Base-by-base conservation (phyloP, 2,797 vertebrate species). In the Hyperoplus immaculatus region DNA sequence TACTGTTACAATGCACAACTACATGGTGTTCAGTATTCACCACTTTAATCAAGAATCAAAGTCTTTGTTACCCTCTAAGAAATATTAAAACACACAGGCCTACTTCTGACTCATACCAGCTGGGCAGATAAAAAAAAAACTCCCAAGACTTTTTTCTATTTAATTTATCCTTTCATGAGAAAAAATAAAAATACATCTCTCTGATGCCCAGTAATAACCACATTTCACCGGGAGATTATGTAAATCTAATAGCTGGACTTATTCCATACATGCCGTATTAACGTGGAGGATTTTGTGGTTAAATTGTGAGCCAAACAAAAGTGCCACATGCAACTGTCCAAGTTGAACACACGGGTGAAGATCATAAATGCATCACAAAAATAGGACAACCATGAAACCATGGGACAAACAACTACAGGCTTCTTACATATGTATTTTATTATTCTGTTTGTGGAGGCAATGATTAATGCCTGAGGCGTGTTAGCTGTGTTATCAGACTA, bases 201-300 rank as follows among this genome's bases (percentile, higher is more conserved):
- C 71, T 78, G 46, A 81, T 84, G 75, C 79, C 11, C 72, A 83
- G 69, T 78, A 84, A 89, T 85, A 80, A 38, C 62, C 76, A 78
- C 72, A 78, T 77, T 87, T 84, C 63, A 84, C 81, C 72, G 75
- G 54, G 29, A 60, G 45, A 85, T 80, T 85, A 84, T 84, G 77
- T 38, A 73, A 85, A 84, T 88, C 21, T 62, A 65, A 75, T 63
- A 58, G 68, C 66, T 74, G 68, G 57, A 58, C 64, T 42, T 42
- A 69, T 56, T 75, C 70, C 64, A 50, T 70, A 61, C 38, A 41
- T 75, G 39, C 66, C 65, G 39, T 57, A 14, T 63, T 69, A 79
- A 58, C 76, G 64, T 72, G 55, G 56, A 72, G 68, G 55, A 73
- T 51, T 76, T 69, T 65, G 53, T 72, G 69, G 69, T 66, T 67